Conservation (phyloP, 2,113 vertebrate genomes). For the Clarias magur region DNA sequence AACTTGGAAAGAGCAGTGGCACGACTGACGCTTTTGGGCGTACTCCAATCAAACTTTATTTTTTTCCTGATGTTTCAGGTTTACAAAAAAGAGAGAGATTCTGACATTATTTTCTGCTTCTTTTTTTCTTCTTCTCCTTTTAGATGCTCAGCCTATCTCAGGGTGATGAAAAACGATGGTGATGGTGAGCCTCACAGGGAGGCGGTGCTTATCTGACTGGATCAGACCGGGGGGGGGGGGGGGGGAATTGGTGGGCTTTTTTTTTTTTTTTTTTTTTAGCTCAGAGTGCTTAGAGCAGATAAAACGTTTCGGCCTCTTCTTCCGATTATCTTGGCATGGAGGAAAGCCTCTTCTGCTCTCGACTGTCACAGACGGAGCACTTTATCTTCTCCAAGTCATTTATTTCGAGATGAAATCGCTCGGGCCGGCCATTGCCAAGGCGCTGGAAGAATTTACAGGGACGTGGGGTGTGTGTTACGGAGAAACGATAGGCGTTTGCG, state of each 20-base stretch:
- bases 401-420: constrained; percentile 71
- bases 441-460: background rate
- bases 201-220: constrained; percentile 44
- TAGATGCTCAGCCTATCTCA: constrained; percentile 30
- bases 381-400: constrained; percentile 71
- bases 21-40: background rate
- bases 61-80: background rate
- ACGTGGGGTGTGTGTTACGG: constrained; percentile 25
- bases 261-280: constrained; percentile 20
- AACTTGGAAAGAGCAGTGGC: background rate
- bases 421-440: constrained; percentile 51
- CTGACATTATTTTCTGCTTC: background rate
- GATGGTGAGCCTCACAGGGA: constrained; percentile 30
- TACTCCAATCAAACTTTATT: background rate
- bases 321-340: constrained; percentile 51
- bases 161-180: constrained; percentile 35
- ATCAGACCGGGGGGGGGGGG: constrained; percentile 39
- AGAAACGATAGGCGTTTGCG: background rate
- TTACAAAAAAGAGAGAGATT: constrained; percentile 13
- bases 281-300: constrained; percentile 48
- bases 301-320: constrained; percentile 63
- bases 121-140: background rate
- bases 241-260: too few relatives aligned
- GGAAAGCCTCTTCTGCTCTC: constrained; percentile 57
- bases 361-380: constrained; percentile 54